phyloP scores from a whole-genome alignment of 2,797 vertebrate species.

The Capromys pilorides region DNA sequence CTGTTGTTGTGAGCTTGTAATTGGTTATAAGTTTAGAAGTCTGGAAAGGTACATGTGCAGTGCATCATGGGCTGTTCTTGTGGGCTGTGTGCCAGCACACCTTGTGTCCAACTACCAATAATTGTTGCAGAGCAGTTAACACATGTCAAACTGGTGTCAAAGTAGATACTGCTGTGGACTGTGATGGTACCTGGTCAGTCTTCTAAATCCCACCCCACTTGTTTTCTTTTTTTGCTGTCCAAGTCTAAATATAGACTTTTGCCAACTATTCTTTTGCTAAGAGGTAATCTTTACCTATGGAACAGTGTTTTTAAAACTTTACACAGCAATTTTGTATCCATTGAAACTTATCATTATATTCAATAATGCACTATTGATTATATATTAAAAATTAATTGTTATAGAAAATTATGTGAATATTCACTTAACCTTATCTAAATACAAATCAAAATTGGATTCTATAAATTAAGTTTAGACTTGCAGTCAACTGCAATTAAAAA shows the following conservation, averaged over 20 bases:
- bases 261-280: too few relatives aligned
- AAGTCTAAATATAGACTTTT: too few relatives aligned
- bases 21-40: neutral
- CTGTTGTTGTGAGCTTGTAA: neutral
- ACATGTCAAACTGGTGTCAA: too few relatives aligned
- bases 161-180: too few relatives aligned
- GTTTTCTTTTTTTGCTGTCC: too few relatives aligned
- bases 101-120: neutral
- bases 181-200: too few relatives aligned
- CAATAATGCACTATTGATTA: too few relatives aligned
- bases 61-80: neutral
- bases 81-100: neutral
- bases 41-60: neutral
- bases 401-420: neutral
- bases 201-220: too few relatives aligned
- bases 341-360: too few relatives aligned
- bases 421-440: neutral
- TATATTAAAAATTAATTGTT: neutral
- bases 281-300: too few relatives aligned
- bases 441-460: neutral
- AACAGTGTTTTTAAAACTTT: too few relatives aligned
- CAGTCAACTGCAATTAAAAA: neutral
- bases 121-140: neutral
- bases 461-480: neutral
- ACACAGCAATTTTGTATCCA: too few relatives aligned